Conservation (phyloP, 2,113 vertebrate genomes). For the Lepus timidus region DNA sequence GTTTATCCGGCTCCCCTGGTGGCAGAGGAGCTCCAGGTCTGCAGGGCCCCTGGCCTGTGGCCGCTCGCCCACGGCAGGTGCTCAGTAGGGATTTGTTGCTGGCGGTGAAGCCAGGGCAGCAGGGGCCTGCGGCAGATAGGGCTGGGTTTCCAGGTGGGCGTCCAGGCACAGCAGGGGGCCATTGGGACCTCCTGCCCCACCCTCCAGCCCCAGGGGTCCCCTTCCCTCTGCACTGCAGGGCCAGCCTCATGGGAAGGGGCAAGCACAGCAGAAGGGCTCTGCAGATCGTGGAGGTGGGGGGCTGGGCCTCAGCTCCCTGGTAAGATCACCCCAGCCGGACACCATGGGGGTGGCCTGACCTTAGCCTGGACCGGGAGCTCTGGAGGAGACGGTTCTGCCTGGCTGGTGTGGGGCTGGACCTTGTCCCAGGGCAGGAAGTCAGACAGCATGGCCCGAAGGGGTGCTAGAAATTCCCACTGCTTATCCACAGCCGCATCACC, state of each 20-base stretch:
- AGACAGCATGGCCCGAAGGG: background rate
- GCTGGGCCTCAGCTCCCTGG: background rate
- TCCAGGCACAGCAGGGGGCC: background rate
- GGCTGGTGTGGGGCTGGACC: background rate
- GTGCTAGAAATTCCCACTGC: background rate
- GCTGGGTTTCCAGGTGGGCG: background rate
- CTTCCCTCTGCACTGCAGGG: background rate
- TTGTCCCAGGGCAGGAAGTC: slow-evolving; percentile 41
- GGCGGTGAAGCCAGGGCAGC: too few species aligned
- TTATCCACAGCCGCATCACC: background rate
- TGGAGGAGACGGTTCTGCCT: slow-evolving; percentile 59
- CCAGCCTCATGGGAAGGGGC: background rate
- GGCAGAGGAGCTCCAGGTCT: background rate
- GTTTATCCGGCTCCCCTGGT: background rate
- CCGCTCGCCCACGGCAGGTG: too few species aligned
- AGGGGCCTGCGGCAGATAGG: background rate
- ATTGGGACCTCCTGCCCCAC: background rate
- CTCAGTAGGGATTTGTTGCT: accelerated
- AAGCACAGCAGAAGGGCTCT: background rate
- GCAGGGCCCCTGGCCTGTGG: background rate
- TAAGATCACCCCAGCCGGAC: background rate
- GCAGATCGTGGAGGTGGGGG: background rate
- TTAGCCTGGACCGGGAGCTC: background rate
- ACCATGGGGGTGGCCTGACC: background rate
- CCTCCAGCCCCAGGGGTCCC: too few species aligned